phyloP scores from a whole-genome alignment of 2,888 invertebrate genomes.

The Germaria angustata region DNA sequence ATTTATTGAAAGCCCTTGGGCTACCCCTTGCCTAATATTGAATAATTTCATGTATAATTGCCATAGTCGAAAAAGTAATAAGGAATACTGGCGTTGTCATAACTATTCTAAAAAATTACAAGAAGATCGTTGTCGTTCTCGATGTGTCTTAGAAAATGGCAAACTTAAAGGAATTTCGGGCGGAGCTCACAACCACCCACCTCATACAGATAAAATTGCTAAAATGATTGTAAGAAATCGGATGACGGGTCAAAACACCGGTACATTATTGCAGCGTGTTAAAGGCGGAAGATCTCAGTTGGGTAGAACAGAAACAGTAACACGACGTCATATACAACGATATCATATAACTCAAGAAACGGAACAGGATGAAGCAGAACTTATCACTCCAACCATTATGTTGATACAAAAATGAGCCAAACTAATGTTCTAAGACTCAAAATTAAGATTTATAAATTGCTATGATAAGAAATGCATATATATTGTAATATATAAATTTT shows the following conservation, averaged over 20 bases:
- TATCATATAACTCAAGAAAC: slow-evolving; percentile 3
- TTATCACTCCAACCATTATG: slow-evolving; percentile 18
- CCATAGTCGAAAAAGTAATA: slow-evolving; percentile 79
- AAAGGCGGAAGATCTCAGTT: slow-evolving; percentile 47
- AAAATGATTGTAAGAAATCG: slow-evolving; percentile 78
- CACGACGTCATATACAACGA: background rate
- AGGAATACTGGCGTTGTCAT: slow-evolving; percentile 80
- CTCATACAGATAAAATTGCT: slow-evolving; percentile 79
- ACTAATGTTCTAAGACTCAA: background rate
- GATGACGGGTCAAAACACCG: slow-evolving; percentile 64
- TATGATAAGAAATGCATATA: background rate
- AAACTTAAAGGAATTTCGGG: slow-evolving; percentile 78
- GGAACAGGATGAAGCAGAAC: background rate
- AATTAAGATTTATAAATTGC: background rate
- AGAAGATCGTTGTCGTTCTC: slow-evolving; percentile 78
- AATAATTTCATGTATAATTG: slow-evolving; percentile 79
- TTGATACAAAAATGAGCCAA: slow-evolving; percentile 50
- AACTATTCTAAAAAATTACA: slow-evolving; percentile 79
- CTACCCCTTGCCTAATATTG: slow-evolving; percentile 79
- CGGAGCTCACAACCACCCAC: slow-evolving; percentile 78
- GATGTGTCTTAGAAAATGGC: slow-evolving; percentile 79
- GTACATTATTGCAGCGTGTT: slow-evolving; percentile 26
- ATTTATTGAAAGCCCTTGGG: slow-evolving; percentile 80
- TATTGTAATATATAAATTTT: background rate
- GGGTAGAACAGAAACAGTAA: background rate